Evolutionary conservation across 2,888 invertebrate genomes (phyloP).

Genomic region (Sesia apiformis): DNA sequence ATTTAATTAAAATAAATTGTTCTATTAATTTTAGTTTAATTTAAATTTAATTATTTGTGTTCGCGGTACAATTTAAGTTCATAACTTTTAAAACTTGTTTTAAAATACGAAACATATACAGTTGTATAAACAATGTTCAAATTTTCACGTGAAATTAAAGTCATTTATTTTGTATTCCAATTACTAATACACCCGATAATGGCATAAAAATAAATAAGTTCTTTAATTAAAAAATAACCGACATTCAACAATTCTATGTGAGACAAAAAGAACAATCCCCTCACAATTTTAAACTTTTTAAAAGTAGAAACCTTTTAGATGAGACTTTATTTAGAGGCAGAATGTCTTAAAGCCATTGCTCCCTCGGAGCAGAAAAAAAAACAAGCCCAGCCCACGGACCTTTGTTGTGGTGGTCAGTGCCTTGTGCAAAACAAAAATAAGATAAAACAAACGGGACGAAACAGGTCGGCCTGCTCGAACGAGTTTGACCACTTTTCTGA

Average conservation of each 20-base stretch:
- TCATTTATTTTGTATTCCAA: too few relatives aligned
- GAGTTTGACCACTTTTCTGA: slow-evolving; percentile 54
- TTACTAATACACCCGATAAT: too few relatives aligned
- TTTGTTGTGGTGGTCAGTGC: slow-evolving; percentile 74
- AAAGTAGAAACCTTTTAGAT: background rate
- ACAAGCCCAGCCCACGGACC: slow-evolving; percentile 45
- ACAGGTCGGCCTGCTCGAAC: slow-evolving; percentile 53
- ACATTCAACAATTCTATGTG: background rate
- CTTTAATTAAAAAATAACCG: background rate
- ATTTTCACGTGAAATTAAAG: too few relatives aligned
- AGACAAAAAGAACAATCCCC: background rate
- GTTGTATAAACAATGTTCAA: too few relatives aligned
- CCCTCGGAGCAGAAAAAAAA: slow-evolving; percentile 29
- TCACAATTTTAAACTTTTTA: background rate
- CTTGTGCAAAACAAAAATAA: slow-evolving; percentile 68
- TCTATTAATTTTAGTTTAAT: too few relatives aligned
- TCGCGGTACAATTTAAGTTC: too few relatives aligned
- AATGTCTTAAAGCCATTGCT: slow-evolving; percentile 40
- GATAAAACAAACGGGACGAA: slow-evolving; percentile 53
- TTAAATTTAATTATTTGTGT: too few relatives aligned
- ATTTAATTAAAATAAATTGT: too few relatives aligned
- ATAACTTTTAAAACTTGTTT: too few relatives aligned
- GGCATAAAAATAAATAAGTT: too few relatives aligned
- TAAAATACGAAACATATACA: too few relatives aligned
- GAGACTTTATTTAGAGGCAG: slow-evolving; percentile 7